Percentiles rank a stretch among this genome's conserved stretches.
phyloP scores from a whole-genome alignment of 2,888 invertebrate genomes.

The Lasioglossum marginatum region DNA sequence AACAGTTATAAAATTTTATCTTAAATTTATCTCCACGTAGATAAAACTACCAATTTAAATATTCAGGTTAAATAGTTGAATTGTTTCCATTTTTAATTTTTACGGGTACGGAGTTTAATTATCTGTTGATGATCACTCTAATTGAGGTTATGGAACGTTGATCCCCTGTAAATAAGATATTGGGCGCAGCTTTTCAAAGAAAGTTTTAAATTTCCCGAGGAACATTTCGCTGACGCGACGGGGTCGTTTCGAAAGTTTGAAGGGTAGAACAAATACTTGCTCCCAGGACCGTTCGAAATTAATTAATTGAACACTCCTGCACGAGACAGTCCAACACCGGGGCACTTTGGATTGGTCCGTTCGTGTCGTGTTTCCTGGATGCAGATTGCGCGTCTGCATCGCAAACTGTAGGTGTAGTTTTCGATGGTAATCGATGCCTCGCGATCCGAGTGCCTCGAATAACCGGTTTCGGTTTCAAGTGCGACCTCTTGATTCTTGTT shows the following conservation, averaged over 20 bases:
- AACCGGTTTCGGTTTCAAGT: not conserved
- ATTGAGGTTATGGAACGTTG: not conserved
- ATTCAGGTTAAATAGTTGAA: not conserved
- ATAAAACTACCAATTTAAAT: too few relatives aligned
- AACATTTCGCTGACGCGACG: not conserved
- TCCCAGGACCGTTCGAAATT: conserved; percentile 1
- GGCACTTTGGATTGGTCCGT: not conserved
- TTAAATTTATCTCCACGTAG: too few relatives aligned
- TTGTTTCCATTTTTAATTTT: not conserved
- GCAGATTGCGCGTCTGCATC: not conserved
- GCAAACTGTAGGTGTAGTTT: not conserved
- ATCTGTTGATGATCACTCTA: not conserved
- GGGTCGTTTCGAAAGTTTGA: conserved; percentile 3
- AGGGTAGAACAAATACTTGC: not conserved
- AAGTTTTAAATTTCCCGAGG: conserved; percentile 17
- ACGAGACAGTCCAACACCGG: not conserved
- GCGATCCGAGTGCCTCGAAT: not conserved
- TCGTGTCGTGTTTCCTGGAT: not conserved
- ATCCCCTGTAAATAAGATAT: not conserved
- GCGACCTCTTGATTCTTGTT: not conserved
- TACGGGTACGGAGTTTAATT: not conserved
- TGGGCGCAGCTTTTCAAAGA: not conserved
- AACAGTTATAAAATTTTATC: not conserved
- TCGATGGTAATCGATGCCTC: not conserved
- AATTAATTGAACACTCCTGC: conserved; percentile 26